Percentiles rank a stretch among this genome's conserved stretches.
These are phyloP conservation scores for Ruditapes philippinarum DNA, from an alignment of 1,140 invertebrate genomes.

Conservation along the genomic window DNA sequence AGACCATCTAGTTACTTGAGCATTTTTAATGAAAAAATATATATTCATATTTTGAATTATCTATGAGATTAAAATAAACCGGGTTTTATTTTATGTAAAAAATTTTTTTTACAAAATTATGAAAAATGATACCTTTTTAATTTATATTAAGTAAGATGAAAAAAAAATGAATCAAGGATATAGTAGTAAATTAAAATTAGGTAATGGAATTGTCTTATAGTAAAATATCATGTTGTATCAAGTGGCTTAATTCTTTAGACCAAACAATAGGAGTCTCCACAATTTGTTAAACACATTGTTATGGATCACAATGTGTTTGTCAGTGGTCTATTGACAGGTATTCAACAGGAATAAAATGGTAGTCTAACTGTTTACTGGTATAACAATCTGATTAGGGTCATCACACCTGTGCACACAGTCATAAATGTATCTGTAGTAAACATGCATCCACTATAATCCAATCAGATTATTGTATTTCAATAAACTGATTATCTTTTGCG, in stretches of 20 bases:
- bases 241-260: background rate
- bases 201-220: too few relatives aligned
- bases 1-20: too few relatives aligned
- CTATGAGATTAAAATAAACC: too few relatives aligned
- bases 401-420: background rate
- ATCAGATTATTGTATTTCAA: conserved; percentile 46
- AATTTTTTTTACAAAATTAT: too few relatives aligned
- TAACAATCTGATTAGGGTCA: conserved; percentile 11
- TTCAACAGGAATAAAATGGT: conserved; percentile 10
- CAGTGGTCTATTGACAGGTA: conserved; percentile 35
- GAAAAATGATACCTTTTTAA: too few relatives aligned
- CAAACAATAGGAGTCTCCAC: conserved; percentile 31
- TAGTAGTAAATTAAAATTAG: background rate
- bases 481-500: conserved; percentile 35
- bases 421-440: background rate
- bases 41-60: too few relatives aligned
- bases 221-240: conserved; percentile 2
- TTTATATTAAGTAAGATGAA: too few relatives aligned
- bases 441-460: conserved; percentile 31
- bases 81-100: too few relatives aligned
- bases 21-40: too few relatives aligned
- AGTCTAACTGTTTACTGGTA: conserved; percentile 2
- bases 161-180: too few relatives aligned
- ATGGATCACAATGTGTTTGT: background rate
- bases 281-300: conserved; percentile 38